Conservation (phyloP, 1,140 invertebrate genomes). For the Steinernema khuongi region DNA sequence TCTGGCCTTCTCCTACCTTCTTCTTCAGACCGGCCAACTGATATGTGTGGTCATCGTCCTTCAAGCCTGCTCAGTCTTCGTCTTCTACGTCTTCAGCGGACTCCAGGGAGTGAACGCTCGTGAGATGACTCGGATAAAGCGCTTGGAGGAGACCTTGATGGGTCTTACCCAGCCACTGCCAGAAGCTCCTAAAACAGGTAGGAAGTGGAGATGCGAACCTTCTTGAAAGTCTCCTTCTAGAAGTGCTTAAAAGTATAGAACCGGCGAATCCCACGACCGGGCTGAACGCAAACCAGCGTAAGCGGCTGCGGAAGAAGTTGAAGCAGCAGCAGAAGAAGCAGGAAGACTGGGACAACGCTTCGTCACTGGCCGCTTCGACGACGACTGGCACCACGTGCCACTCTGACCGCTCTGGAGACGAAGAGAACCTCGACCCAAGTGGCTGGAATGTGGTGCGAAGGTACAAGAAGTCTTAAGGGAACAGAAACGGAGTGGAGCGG, state of each 20-base stretch:
- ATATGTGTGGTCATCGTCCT: not conserved
- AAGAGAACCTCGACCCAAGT: not conserved
- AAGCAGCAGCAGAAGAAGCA: not conserved
- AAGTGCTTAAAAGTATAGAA: no score
- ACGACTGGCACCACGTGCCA: not conserved
- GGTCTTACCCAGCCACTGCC: not conserved
- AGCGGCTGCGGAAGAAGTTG: not conserved
- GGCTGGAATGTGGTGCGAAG: not conserved
- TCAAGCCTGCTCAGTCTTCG: not conserved
- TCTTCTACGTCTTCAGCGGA: not conserved
- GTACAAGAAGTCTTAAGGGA: no score
- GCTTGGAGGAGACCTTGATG: not conserved
- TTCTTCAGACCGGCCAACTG: not conserved
- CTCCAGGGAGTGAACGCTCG: slow-evolving; percentile 9
- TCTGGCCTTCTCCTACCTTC: no score
- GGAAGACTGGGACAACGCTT: not conserved
- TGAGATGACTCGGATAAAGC: slow-evolving; percentile 21
- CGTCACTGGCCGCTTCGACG: not conserved
- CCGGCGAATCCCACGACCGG: not conserved
- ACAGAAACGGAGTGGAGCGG: no score
- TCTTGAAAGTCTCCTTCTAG: no score
- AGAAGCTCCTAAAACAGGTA: no score
- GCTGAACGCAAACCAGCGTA: not conserved
- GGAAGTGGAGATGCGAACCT: no score
- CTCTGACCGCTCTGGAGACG: not conserved